Evolutionary conservation across 2,797 vertebrate genomes (phyloP), one percentile per base, ranked within the genome.

Genomic region (Sylvia borin): DNA sequence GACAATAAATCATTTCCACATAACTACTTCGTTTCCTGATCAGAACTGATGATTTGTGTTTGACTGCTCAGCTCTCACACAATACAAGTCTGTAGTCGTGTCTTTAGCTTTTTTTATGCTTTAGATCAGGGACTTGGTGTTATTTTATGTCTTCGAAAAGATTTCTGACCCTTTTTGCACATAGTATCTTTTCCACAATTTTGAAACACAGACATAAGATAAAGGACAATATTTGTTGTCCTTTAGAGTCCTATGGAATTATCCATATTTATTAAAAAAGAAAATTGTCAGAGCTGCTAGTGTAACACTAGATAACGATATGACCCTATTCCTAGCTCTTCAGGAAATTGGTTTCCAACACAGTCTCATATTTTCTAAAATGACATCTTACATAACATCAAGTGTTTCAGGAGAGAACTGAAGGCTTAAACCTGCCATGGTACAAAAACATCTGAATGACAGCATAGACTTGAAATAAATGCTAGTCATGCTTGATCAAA

Each of bases 291-390:
- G 70, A 77, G 64, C 90, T 90, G 83, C 67, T 51, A 84, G 48
- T 79, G 13, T 76, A 82, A 89, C 83, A 64, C 74, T 26, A 95
- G 95, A 95, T 95, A 95, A 95, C 34, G 0, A 45, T 43, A 61
- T 43, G 83, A 87, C 67, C 79, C 70, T 94, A 3, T 66, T 92
- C 31, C 34, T 90, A 79, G 74, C 74, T 85, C 85, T 93, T 93
- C 95, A 96, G 95, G 95, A 97, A 96, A 97, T 96, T 97, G 93
- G 68, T 94, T 97, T 95, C 90, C 84, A 94, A 53, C 94, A 76
- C 13, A 5, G 67, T 70, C 45, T 94, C 78, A 22, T 94, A 84
- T 94, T 94, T 96, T 94, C 85, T 93, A 74, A 93, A 97, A 91
- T 95, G 92, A 94, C 93, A 96, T 65, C 62, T 93, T 95, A 60